phyloP scores from a whole-genome alignment of 2,113 vertebrate genomes.

The Carollia perspicillata region DNA sequence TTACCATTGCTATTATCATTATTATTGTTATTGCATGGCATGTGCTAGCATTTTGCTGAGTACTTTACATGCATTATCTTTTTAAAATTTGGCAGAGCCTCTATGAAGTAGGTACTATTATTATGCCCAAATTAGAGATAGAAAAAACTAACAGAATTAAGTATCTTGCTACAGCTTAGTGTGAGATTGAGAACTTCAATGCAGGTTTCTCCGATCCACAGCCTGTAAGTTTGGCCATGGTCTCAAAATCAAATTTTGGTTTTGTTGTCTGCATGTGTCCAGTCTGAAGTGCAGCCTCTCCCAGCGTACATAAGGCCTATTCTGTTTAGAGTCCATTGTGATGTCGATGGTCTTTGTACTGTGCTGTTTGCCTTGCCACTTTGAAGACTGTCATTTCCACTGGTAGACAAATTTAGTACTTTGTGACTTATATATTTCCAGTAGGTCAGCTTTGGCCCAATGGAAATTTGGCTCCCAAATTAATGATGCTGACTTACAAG shows the following conservation, averaged over 20 bases:
- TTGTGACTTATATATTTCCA: background rate
- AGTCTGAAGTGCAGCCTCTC: background rate
- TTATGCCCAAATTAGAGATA: background rate
- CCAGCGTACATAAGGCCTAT: background rate
- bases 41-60: background rate
- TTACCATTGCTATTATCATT: background rate
- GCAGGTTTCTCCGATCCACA: background rate
- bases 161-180: background rate
- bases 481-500: slow-evolving; percentile 25
- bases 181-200: background rate
- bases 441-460: background rate
- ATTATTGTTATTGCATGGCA: background rate
- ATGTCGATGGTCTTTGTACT: background rate
- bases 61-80: slow-evolving; percentile 7
- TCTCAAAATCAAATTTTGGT: slow-evolving; percentile 49
- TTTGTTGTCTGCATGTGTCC: background rate
- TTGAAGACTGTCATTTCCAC: background rate
- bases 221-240: slow-evolving; percentile 42
- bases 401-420: background rate
- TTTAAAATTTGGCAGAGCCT: background rate
- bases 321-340: background rate
- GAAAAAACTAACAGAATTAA: background rate
- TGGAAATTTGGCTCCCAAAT: slow-evolving; percentile 23
- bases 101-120: background rate
- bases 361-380: background rate